These are phyloP conservation scores for Exocentrus adspersus DNA, from an alignment of 2,888 invertebrate genomes.

Conservation along the genomic window DNA sequence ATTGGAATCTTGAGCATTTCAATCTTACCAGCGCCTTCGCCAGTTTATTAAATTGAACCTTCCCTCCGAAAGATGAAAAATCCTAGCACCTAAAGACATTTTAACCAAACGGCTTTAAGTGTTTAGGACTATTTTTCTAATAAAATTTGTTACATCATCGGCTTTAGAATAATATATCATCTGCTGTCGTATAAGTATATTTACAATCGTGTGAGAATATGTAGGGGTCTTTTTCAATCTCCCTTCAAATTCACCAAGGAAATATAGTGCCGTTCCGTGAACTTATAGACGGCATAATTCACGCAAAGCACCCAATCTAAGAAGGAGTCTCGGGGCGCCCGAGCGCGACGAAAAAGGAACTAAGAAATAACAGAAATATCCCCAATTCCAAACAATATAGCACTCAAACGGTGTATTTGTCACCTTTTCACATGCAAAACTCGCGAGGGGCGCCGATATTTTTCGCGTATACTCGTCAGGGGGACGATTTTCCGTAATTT, in stretches of 20 bases:
- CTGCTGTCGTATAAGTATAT: too few relatives aligned
- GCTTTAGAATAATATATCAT: too few relatives aligned
- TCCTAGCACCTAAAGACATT: too few relatives aligned
- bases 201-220: background rate
- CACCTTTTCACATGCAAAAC: conserved; percentile 60
- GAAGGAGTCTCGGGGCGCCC: background rate
- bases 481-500: conserved; percentile 61
- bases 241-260: background rate
- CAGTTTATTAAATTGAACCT: too few relatives aligned
- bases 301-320: conserved; percentile 16
- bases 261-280: background rate
- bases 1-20: too few relatives aligned
- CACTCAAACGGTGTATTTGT: conserved; percentile 60
- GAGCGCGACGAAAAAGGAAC: conserved; percentile 5
- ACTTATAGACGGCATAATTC: conserved; percentile 7
- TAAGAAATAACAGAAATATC: conserved; percentile 25
- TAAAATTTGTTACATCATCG: background rate
- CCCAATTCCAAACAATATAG: conserved; percentile 59
- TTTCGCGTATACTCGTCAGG: conserved; percentile 58
- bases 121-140: too few relatives aligned
- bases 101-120: too few relatives aligned
- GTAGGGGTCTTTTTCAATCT: background rate
- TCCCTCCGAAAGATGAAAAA: too few relatives aligned
- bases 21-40: too few relatives aligned
- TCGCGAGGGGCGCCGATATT: conserved; percentile 52